A percentile compares a stretch with the other conserved stretches of the same genome.
These are phyloP conservation scores for Stomorhina lunata DNA, from an alignment of 2,888 invertebrate species.

Conservation along the genomic window DNA sequence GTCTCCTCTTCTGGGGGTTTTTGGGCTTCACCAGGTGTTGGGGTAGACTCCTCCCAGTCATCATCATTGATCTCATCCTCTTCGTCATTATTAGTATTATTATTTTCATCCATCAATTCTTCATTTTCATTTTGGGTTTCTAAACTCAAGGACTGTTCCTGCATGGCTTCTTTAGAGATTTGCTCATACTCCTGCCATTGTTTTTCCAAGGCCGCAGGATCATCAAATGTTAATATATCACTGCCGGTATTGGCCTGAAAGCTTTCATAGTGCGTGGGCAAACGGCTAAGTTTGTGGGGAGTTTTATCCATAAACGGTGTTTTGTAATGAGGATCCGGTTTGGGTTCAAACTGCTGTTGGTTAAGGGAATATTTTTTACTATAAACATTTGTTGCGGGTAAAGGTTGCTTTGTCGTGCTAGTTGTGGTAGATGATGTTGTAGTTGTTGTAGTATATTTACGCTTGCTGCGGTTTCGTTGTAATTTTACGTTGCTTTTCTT, in stretches of 20 bases:
- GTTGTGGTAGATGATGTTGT: conserved; percentile 56
- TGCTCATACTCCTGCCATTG: conserved; percentile 69
- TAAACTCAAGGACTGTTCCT: conserved; percentile 68
- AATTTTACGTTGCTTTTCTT: conserved; percentile 42
- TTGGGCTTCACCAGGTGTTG: conserved; percentile 35
- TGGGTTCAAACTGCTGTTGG: conserved; percentile 57
- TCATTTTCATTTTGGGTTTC: conserved; percentile 57
- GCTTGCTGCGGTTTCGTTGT: conserved; percentile 65
- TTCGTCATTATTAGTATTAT: conserved; percentile 13
- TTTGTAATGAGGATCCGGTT: conserved; percentile 73
- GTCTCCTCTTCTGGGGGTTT: conserved; percentile 66
- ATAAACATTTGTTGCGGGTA: conserved; percentile 55
- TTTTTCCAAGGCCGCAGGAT: conserved; percentile 67
- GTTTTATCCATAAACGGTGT: conserved; percentile 64
- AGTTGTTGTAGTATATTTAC: conserved; percentile 34
- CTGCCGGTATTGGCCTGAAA: conserved; percentile 76
- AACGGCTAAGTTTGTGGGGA: conserved; percentile 71
- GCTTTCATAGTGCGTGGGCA: conserved; percentile 76
- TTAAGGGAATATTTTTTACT: conserved; percentile 7
- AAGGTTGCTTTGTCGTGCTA: conserved; percentile 39
- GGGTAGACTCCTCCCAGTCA: neutral
- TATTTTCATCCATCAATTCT: conserved; percentile 12
- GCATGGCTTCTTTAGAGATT: conserved; percentile 55
- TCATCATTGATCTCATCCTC: conserved; percentile 8
- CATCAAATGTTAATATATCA: conserved; percentile 75